A percentile compares a stretch with the other conserved stretches of the same genome.
phyloP scores from a whole-genome alignment of 1,140 invertebrate genomes.

The Chironomus tepperi region DNA sequence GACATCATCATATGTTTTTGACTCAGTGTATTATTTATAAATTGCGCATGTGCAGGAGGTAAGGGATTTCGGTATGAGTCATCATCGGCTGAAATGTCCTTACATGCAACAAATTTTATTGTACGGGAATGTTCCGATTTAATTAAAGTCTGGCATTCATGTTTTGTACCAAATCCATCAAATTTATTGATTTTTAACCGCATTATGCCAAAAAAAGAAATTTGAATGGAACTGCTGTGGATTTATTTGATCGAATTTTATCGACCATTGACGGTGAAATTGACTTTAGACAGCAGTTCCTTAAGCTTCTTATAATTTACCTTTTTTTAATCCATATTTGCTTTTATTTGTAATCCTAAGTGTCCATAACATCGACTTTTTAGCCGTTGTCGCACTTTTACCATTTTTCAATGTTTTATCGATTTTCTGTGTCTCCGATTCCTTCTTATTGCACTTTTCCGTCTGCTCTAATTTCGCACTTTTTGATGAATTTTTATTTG shows the following conservation, averaged over 20 bases:
- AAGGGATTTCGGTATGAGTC: background rate
- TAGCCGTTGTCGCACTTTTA: background rate
- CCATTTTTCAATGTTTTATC: constrained; percentile 17
- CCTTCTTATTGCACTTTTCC: background rate
- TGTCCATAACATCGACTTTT: constrained; percentile 17
- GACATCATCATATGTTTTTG: too few relatives aligned
- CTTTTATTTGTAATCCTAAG: background rate
- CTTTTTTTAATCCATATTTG: background rate
- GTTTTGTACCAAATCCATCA: background rate
- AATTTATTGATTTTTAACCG: background rate
- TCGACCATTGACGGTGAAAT: too few relatives aligned
- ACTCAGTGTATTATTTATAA: background rate
- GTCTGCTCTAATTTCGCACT: background rate
- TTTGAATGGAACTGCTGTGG: too few relatives aligned
- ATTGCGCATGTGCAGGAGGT: background rate
- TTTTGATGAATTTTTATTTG: background rate
- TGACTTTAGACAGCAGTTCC: too few relatives aligned
- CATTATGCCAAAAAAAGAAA: background rate
- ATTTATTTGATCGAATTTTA: too few relatives aligned
- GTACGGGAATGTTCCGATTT: background rate
- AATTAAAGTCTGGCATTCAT: background rate
- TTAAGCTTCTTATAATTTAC: background rate
- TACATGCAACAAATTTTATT: constrained; percentile 1
- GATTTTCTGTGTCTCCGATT: background rate
- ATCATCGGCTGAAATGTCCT: background rate